Evolutionary conservation across 1,140 invertebrate species (phyloP).

Genomic region (Bombus huntii): DNA sequence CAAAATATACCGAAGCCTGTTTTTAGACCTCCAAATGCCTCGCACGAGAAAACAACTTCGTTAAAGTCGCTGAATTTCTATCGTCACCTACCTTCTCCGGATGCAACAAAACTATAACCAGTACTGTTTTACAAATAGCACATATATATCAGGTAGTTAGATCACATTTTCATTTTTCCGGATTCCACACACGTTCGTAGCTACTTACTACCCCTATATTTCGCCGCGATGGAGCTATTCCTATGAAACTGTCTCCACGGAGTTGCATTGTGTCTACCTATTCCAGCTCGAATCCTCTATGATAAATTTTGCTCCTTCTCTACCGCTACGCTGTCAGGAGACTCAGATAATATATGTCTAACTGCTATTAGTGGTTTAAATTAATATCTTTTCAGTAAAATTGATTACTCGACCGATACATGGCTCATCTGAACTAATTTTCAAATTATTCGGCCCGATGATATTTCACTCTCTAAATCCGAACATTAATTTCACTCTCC

Average conservation of each 20-base stretch:
- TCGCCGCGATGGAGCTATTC: constrained; percentile 30
- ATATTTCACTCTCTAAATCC: too few relatives aligned
- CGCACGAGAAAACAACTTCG: neutral
- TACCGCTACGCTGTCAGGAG: too few relatives aligned
- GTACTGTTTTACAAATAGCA: constrained; percentile 33
- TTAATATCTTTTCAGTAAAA: too few relatives aligned
- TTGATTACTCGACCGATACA: too few relatives aligned
- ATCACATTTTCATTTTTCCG: constrained; percentile 26
- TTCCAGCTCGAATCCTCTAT: constrained; percentile 23
- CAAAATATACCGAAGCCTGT: neutral
- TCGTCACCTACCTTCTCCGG: too few relatives aligned
- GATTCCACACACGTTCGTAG: constrained; percentile 32
- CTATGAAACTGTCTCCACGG: constrained; percentile 17
- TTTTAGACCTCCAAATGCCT: neutral
- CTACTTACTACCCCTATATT: constrained; percentile 16
- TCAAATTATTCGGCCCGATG: too few relatives aligned
- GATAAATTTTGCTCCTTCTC: constrained; percentile 20
- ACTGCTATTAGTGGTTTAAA: too few relatives aligned
- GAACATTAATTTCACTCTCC: too few relatives aligned
- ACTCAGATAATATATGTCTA: neutral
- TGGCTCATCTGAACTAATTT: too few relatives aligned
- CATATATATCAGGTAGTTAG: constrained; percentile 21
- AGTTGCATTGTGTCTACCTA: constrained; percentile 25
- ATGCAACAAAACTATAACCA: neutral
- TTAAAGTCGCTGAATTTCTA: neutral